Conservation (phyloP, 2,113 vertebrate species). For the Oophaga pumilio region DNA sequence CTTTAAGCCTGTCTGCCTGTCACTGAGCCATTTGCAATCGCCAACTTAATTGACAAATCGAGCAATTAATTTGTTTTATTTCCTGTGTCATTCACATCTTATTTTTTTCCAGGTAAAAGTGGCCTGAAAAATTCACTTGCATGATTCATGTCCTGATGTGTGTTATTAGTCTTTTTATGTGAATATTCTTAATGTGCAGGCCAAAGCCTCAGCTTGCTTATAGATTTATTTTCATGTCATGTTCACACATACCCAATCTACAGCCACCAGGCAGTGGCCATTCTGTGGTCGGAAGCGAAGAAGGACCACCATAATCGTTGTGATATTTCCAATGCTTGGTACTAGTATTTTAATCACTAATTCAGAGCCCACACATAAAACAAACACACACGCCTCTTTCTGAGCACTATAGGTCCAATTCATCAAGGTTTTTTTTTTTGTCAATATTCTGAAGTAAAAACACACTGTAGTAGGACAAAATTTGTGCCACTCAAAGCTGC, state of each 20-base stretch:
- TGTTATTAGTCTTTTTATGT: background rate
- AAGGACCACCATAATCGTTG: background rate
- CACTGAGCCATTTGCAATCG: slow-evolving; percentile 12
- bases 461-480: too few relatives aligned
- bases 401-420: too few relatives aligned
- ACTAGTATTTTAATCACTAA: background rate
- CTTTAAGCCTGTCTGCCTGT: slow-evolving; percentile 44
- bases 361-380: background rate
- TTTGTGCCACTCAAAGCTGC: too few relatives aligned
- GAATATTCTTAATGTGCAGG: background rate
- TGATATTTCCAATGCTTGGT: background rate
- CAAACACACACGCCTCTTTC: too few relatives aligned
- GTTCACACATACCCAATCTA: background rate
- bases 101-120: slow-evolving; percentile 12
- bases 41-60: slow-evolving; percentile 35
- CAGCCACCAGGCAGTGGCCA: background rate
- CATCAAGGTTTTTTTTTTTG: too few relatives aligned
- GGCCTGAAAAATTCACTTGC: background rate
- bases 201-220: background rate
- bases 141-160: background rate
- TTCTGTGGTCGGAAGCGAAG: background rate
- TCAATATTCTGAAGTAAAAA: too few relatives aligned
- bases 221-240: background rate
- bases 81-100: slow-evolving; percentile 57
- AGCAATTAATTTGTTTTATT: slow-evolving; percentile 28